Evolutionary conservation across 2,888 invertebrate species (phyloP), one percentile per base, ranked within the genome.

Genomic region (Stratiomys singularior): DNA sequence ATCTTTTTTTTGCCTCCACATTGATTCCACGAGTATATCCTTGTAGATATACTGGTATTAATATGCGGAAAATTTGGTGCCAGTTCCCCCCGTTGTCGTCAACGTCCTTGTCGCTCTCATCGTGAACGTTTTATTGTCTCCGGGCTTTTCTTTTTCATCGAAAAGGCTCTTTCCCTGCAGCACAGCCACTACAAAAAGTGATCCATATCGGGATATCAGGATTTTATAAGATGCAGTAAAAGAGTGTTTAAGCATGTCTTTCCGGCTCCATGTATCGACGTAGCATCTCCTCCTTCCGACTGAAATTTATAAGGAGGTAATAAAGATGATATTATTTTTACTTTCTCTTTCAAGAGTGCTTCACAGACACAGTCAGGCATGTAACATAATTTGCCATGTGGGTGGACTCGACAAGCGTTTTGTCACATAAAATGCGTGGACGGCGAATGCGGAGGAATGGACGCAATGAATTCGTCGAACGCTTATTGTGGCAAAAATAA

Each of bases 151-250:
- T 2, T 52, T 52, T 52, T 52, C 52, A 13, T 3, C 3, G 58
- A 60, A 18, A 60, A 25, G 23, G 11, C 25, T 60, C 18, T 60
- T 60, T 15, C 3, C 18, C 52, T 15, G 15, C 15, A 52, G 15
- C 52, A 52, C 4, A 52, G 52, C 7, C n/a, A 52, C 52, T 25
- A 25, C 58, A 25, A 60, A 60, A 60, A 21, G 58, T 18, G n/a
- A 52, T n/a, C 58, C 9, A 13, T 23, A 23, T 60, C 25, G 25
- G 23, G 58, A 60, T 60, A 60, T 60, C 58, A 9, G 58, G 25
- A 60, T 60, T 60, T 60, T 60, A 60, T 60, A 60, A 60, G 58
- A 60, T 25, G 58, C 58, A 3, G 58, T 60, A 60, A 60, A 60
- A 60, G 23, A 60, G 58, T 60, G 58, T 60, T 60, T 60, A 60